Evolutionary conservation across 2,888 invertebrate genomes (phyloP), one percentile per base, ranked within the genome.

Genomic region (Linyphia triangularis): DNA sequence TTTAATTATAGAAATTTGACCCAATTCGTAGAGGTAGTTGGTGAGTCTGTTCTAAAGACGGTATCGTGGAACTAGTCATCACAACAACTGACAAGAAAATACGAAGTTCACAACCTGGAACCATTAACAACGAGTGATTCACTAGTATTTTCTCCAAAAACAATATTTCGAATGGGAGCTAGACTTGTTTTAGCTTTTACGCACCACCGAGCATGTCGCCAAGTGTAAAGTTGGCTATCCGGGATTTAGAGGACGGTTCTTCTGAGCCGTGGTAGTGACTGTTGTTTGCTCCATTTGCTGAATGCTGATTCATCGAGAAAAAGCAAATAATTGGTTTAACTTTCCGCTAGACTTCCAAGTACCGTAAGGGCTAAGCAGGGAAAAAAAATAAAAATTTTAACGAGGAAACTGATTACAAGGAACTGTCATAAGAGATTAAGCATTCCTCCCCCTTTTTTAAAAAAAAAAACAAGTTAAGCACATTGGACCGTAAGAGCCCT

Each of bases 241-340:
- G 28, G 40, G 28, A 40, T 43, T 1, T 33, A 51, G 30, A n/a
- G 19, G 61, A 24, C 61, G n/a, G 61, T 30, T 77, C 43, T 43
- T 40, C 78, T 65, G 78, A 65, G 78, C 77, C 40, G 40, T 67
- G 40, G 13, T 30, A 37, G 30, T 51, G 51, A 5, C 51, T 51
- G n/a, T 16, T 79, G 43, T 70, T 26, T 59, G 85, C 85, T 78
- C 85, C 69, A 85, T 70, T 85, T 85, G 77, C 37, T 78, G 19
- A 70, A 43, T 7, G 51, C 78, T 82, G 81, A 82, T 51, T 82
- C 81, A 61, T 81, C n/a, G 19, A 26, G 28, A 22, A 26, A 26
- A 5, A 16, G 24, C 7, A 26, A 16, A 26, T 28, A 63, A 63
- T 63, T 63, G 63, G 63, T 22, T 57, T 19, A 30, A 1, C 7